Base-by-base conservation (phyloP, 2,113 vertebrate species). In the Lethenteron camtschaticum region DNA sequence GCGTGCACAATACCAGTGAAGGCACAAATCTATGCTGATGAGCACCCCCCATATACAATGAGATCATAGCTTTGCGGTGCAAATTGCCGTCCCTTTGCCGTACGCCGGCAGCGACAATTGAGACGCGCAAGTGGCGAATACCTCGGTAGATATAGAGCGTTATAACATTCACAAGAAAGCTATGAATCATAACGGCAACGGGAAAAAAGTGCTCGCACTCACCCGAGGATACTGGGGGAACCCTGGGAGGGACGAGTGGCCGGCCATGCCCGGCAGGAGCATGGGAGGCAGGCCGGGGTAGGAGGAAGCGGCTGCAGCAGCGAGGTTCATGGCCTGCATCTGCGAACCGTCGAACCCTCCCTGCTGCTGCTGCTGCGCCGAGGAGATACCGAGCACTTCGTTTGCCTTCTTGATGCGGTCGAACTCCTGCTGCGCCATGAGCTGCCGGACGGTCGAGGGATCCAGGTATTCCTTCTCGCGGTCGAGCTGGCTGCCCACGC, bases 391-490 rank as follows among this genome's bases (percentile, higher is more conserved):
- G 71, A 99, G 85, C 77, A 95, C 89, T 79, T 99, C 92, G 72
- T 96, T 99, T 79, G 92, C 92, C 78, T 97, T 99, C 82, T 99
- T 99, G 77, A 99, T 95, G 72, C 92, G 86, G 81, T 99, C 92
- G 82, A 99, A 84, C 80, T 99, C 94, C 79, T 99, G 94, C 72
- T 99, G 94, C 75, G 92, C 94, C 94, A 97, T 96, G 74, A 99
- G 81, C 81, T 96, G 94, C 72, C 92, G 89, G 75, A 99, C 90
- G 73, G 90, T 99, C 72, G 94, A 92, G 70, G 94, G 92, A 81
- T 99, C 92, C 77, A 99, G 95, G 79, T 99, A 99, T 76, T 99
- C 94, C 77, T 96, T 96, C 80, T 99, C 94, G 76, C 96, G 96
- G 80, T 96, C 94, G 69, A 96, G 79, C 81, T 97, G 94, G 80